Conservation (phyloP, 2,888 invertebrate genomes). For the Neoscelio sp. region DNA sequence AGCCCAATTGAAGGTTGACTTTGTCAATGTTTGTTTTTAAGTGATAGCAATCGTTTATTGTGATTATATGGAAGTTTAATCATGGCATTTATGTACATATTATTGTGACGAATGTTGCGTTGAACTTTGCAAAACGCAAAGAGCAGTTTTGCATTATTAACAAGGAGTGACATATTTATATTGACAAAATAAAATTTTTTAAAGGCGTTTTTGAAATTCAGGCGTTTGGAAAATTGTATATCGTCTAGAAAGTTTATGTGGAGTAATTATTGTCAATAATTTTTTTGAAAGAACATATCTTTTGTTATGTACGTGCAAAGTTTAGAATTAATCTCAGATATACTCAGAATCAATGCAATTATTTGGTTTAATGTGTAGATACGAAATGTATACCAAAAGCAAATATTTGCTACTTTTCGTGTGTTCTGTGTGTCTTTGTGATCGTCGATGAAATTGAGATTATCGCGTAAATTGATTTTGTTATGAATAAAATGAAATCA, state of each 20-base stretch:
- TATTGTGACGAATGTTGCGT: background rate
- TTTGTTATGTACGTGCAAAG: constrained; percentile 37
- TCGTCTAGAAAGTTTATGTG: constrained; percentile 2
- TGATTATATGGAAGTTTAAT: constrained; percentile 24
- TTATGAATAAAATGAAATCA: constrained; percentile 4
- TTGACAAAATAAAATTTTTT: background rate
- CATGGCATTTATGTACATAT: constrained; percentile 35
- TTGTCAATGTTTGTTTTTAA: constrained; percentile 22
- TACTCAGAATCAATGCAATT: constrained; percentile 31
- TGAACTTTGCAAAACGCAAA: constrained; percentile 1
- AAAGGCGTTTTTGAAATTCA: background rate
- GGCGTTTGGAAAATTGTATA: background rate
- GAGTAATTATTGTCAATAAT: constrained; percentile 17
- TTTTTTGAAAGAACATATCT: constrained; percentile 30
- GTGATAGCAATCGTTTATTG: constrained; percentile 28
- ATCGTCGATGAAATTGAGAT: constrained; percentile 13
- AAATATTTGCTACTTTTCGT: constrained; percentile 20
- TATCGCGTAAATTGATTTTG: constrained; percentile 18
- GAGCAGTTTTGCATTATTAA: too few species aligned
- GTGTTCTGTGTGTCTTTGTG: constrained; percentile 35
- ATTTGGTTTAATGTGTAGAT: constrained; percentile 17
- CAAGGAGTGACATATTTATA: constrained; percentile 17
- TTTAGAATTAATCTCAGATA: constrained; percentile 21
- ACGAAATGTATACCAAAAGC: constrained; percentile 1
- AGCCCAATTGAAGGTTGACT: background rate